Base-by-base conservation (phyloP, 2,113 vertebrate genomes). In the Phalacrocorax pelagicus region DNA sequence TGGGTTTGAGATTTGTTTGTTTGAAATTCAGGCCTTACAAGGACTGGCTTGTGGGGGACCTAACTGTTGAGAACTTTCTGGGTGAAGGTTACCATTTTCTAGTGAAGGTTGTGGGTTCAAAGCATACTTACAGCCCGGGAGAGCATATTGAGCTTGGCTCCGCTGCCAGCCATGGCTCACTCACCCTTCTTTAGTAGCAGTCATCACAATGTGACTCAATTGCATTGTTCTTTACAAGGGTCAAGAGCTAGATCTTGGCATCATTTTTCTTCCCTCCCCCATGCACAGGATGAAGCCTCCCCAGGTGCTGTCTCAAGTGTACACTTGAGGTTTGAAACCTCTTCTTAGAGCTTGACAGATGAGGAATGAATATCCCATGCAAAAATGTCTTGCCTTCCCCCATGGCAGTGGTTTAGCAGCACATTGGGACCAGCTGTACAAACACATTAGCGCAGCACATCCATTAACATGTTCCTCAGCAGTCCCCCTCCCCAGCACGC, bases 401-500 rank as follows among this genome's bases (percentile, higher is more conserved):
- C 4, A 1, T 0, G 2, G 57, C 62, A 7, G n/a, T 0, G 8
- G 3, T 67, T 58, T 3, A 87, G 84, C 77, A 81, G 83, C 51
- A 58, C 0, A 4, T 12, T 65, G 89, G 73, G 75, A 72, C 62
- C 90, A 92, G 81, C 85, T 92, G 90, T 77, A 46, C 81, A 88
- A 88, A 90, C 92, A 85, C 36, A 6, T 81, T 44, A 86, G 84
- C 24, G 1, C 11, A 0, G 72, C 15, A 4, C 32, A 44, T 61
- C 88, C 40, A 4, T 55, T 72, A 62, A 11, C 59, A 40, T 1
- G 1, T 88, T 85, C 57, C n/a, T 66, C 6, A 0, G 70, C 73
- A 8, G 42, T 44, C 38, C 10, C 46, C 36, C 71, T 58, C 32
- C 59, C 44, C 0, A 0, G 14, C 7, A 2, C 0, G 2, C 46